Evolutionary conservation across 2,888 invertebrate genomes (phyloP).

Genomic region (Teleogryllus oceanicus): DNA sequence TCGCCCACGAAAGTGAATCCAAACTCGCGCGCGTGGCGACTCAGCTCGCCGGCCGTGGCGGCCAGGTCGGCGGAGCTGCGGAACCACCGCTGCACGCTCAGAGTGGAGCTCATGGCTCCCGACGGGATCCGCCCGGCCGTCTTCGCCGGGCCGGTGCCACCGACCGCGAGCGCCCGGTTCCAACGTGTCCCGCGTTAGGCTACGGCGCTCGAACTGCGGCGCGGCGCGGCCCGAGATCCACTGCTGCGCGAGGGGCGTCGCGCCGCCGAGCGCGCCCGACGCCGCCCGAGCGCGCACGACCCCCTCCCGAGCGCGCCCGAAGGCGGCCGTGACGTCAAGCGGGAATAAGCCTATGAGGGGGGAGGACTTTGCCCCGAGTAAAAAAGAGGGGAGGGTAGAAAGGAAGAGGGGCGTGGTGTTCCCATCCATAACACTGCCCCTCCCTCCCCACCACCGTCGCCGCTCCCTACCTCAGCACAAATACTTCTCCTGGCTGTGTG

Average conservation of each 20-base stretch:
- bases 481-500: slow-evolving; percentile 30
- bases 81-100: slow-evolving; percentile 36
- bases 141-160: neutral
- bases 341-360: slow-evolving; percentile 32
- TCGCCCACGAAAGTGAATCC: slow-evolving; percentile 37
- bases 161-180: neutral
- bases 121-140: neutral
- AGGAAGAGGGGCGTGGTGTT: slow-evolving; percentile 35
- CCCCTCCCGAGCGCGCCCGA: slow-evolving; percentile 31
- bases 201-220: slow-evolving; percentile 3
- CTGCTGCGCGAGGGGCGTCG: slow-evolving; percentile 21
- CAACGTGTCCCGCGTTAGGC: neutral
- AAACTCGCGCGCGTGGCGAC: slow-evolving; percentile 36
- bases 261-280: slow-evolving; percentile 22
- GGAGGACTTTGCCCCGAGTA: slow-evolving; percentile 30
- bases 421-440: slow-evolving; percentile 31
- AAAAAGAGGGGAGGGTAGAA: slow-evolving; percentile 34
- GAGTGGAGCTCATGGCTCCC: slow-evolving; percentile 36
- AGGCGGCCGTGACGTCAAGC: slow-evolving; percentile 33
- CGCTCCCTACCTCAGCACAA: neutral
- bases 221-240: neutral
- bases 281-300: neutral
- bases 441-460: slow-evolving; percentile 27
- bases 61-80: slow-evolving; percentile 20
- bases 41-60: slow-evolving; percentile 28